Evolutionary conservation across 2,797 vertebrate genomes (phyloP).

Genomic region (Gadopsis bispinosus): DNA sequence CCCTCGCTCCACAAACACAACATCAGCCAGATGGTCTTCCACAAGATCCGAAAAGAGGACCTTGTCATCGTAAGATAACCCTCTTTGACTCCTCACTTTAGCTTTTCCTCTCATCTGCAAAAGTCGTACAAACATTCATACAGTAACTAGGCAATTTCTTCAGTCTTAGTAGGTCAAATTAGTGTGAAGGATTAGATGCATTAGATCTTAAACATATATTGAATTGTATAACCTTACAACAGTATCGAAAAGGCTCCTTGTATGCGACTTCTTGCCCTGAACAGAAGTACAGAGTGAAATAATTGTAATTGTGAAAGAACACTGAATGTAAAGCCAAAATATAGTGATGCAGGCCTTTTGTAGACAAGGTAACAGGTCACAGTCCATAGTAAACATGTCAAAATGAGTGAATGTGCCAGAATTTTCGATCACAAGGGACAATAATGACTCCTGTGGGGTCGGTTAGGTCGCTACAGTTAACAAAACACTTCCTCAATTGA

Average conservation of each 20-base stretch:
- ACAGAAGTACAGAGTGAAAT: background rate
- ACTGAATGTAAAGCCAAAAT: background rate
- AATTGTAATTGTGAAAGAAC: background rate
- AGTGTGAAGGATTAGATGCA: background rate
- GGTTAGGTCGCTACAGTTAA: background rate
- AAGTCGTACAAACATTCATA: background rate
- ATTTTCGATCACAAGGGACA: background rate
- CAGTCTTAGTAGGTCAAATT: background rate
- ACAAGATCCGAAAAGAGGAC: slow-evolving; percentile 97
- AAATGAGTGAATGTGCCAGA: background rate
- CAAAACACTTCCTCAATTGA: slow-evolving; percentile 13
- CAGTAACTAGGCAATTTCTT: background rate
- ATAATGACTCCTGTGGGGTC: slow-evolving; percentile 4
- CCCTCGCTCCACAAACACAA: slow-evolving; percentile 90
- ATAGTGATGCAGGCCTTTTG: background rate
- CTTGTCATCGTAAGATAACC: slow-evolving; percentile 89
- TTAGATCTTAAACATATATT: background rate
- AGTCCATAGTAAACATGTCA: background rate
- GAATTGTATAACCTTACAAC: background rate
- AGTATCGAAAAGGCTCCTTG: background rate
- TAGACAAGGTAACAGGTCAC: background rate
- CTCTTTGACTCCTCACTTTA: background rate
- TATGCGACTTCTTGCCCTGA: background rate
- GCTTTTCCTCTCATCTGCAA: slow-evolving; percentile 5
- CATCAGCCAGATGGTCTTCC: slow-evolving; percentile 98